Conservation (phyloP, 2,888 invertebrate genomes). For the Eupithecia dodoneata region DNA sequence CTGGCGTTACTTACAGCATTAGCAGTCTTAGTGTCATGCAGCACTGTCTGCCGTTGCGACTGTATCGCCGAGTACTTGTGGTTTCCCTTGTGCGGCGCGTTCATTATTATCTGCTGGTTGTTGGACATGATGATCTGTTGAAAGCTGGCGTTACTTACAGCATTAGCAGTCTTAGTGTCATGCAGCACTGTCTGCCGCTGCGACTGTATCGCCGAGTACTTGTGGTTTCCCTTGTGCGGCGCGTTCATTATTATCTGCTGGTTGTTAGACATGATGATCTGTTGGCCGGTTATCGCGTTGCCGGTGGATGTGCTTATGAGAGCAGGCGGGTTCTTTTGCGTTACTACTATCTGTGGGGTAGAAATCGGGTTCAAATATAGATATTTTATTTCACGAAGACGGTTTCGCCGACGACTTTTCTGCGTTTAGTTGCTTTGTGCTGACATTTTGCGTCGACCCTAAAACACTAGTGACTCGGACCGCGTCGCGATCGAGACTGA, state of each 20-base stretch:
- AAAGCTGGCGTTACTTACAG: constrained; percentile 2
- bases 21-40: constrained; percentile 50
- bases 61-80: constrained; percentile 57
- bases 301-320: constrained; percentile 64
- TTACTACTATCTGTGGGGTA: constrained; percentile 68
- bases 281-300: constrained; percentile 55
- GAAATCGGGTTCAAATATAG: neutral
- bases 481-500: no score
- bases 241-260: constrained; percentile 76
- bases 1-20: constrained; percentile 9
- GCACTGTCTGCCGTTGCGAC: constrained; percentile 61
- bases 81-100: constrained; percentile 67
- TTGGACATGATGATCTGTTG: constrained; percentile 74
- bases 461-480: no score
- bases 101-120: constrained; percentile 76
- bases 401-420: no score
- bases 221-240: constrained; percentile 68
- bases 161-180: constrained; percentile 19
- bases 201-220: constrained; percentile 53
- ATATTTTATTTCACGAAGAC: no score
- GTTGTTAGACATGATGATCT: constrained; percentile 75
- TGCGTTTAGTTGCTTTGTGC: no score
- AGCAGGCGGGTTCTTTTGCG: constrained; percentile 75
- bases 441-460: no score
- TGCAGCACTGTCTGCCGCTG: constrained; percentile 65